A percentile compares a stretch with the other conserved stretches of the same genome.
Evolutionary conservation across 2,113 vertebrate genomes (phyloP).

Genomic region (Limnothrissa miodon): DNA sequence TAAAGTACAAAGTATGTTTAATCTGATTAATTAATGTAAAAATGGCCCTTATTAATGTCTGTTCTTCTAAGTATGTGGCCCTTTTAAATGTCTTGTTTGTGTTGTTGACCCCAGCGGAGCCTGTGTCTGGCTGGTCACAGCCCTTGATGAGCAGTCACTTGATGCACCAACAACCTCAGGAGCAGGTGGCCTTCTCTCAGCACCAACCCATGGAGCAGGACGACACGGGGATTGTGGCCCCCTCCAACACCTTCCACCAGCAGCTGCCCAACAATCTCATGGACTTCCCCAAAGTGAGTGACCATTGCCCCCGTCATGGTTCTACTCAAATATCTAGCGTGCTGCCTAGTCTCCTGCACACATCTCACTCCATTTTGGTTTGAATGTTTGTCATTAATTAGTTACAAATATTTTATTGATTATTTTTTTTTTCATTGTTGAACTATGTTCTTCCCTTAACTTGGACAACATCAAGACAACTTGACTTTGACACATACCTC

Average conservation of each 20-base stretch:
- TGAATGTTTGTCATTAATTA: too few species aligned
- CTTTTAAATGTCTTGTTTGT: not conserved
- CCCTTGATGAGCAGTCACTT: slow-evolving; percentile 92
- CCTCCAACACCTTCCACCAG: slow-evolving; percentile 96
- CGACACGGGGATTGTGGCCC: slow-evolving; percentile 94
- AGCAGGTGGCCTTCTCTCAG: slow-evolving; percentile 92
- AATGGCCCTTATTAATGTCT: too few species aligned
- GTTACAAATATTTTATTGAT: too few species aligned
- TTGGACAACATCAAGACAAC: too few species aligned
- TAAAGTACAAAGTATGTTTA: too few species aligned
- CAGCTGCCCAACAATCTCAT: slow-evolving; percentile 93
- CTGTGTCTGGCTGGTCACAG: slow-evolving; percentile 97
- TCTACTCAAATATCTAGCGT: not conserved
- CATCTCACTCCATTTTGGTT: too few species aligned
- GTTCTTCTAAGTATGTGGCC: too few species aligned
- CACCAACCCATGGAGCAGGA: slow-evolving; percentile 98
- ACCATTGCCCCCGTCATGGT: not conserved
- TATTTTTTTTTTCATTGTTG: too few species aligned
- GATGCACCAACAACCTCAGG: slow-evolving; percentile 90
- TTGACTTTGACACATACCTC: too few species aligned
- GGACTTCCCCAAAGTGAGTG: slow-evolving; percentile 93
- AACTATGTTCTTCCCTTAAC: too few species aligned
- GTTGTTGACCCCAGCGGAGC: slow-evolving; percentile 71
- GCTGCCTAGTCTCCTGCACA: too few species aligned
- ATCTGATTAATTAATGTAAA: too few species aligned